Evolutionary conservation across 2,888 invertebrate species (phyloP).

Genomic region (Athripsodes cinereus): DNA sequence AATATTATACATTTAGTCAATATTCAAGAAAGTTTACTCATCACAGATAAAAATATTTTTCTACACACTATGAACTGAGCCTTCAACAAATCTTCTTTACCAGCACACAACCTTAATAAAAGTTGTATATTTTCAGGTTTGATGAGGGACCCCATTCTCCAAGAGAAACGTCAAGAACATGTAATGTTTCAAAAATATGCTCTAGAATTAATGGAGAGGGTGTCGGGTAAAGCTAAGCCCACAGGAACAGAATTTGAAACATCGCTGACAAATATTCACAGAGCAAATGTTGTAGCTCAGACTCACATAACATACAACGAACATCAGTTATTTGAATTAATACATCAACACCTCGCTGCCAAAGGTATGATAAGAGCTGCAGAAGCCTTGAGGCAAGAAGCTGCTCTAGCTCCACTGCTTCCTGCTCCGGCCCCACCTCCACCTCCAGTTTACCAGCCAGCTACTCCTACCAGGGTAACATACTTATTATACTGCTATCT

Average conservation of each 20-base stretch:
- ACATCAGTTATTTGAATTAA: slow-evolving; percentile 84
- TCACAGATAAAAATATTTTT: too few relatives aligned
- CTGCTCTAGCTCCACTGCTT: slow-evolving; percentile 53
- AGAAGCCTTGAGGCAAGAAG: slow-evolving; percentile 68
- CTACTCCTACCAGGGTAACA: slow-evolving; percentile 46
- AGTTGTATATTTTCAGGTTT: slow-evolving; percentile 52
- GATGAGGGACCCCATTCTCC: slow-evolving; percentile 94
- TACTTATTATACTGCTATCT: too few relatives aligned
- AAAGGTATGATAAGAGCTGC: slow-evolving; percentile 74
- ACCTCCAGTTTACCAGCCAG: slow-evolving; percentile 51
- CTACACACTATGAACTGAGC: too few relatives aligned
- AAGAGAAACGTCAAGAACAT: slow-evolving; percentile 94
- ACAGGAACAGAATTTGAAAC: slow-evolving; percentile 74
- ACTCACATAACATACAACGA: slow-evolving; percentile 94
- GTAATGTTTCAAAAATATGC: slow-evolving; percentile 94
- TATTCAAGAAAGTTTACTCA: too few relatives aligned
- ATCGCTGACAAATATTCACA: slow-evolving; percentile 83
- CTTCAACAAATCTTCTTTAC: too few relatives aligned
- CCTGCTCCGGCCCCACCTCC: slow-evolving; percentile 33
- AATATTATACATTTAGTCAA: too few relatives aligned
- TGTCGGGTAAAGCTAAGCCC: slow-evolving; percentile 82
- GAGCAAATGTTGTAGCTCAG: slow-evolving; percentile 92
- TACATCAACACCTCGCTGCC: slow-evolving; percentile 77
- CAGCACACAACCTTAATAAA: too few relatives aligned
- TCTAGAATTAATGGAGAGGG: slow-evolving; percentile 78